These are phyloP conservation scores for Apamea anceps DNA, from an alignment of 2,888 invertebrate species.

Conservation along the genomic window DNA sequence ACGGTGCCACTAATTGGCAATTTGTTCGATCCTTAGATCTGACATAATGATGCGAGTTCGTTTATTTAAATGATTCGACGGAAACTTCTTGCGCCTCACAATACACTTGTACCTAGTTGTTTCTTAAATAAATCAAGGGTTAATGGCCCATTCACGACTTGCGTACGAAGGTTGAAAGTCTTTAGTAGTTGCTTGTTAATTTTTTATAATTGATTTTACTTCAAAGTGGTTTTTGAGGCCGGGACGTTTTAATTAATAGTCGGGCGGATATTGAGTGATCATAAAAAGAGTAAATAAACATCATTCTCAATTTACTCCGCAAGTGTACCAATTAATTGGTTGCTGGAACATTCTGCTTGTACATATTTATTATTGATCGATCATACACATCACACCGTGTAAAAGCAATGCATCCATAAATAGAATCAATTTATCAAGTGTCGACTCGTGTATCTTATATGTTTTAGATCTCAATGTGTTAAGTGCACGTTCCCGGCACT, in stretches of 20 bases:
- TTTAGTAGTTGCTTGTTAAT: constrained; percentile 65
- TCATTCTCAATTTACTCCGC: constrained; percentile 57
- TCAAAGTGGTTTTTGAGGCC: constrained; percentile 45
- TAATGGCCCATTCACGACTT: constrained; percentile 75
- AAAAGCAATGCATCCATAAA: constrained; percentile 62
- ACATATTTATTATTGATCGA: constrained; percentile 64
- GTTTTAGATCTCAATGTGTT: constrained; percentile 57
- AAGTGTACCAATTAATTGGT: constrained; percentile 60
- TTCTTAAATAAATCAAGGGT: constrained; percentile 77
- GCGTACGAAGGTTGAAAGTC: constrained; percentile 68
- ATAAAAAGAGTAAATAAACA: constrained; percentile 51
- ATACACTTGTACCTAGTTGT: constrained; percentile 69
- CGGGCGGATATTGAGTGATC: constrained; percentile 41
- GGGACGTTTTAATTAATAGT: constrained; percentile 51
- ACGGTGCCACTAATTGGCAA: constrained; percentile 89
- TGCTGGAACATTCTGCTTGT: constrained; percentile 58
- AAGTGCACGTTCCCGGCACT: constrained; percentile 45
- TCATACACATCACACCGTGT: constrained; percentile 53
- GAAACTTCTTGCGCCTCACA: constrained; percentile 83
- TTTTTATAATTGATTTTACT: constrained; percentile 63
- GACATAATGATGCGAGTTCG: constrained; percentile 89
- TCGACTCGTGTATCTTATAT: constrained; percentile 52
- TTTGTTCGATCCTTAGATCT: constrained; percentile 90
- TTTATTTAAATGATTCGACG: constrained; percentile 90
- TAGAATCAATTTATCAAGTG: constrained; percentile 66